Percentiles rank a stretch among this genome's conserved stretches.
These are phyloP conservation scores for Gobius niger DNA, from an alignment of 2,113 vertebrate species.

Conservation along the genomic window DNA sequence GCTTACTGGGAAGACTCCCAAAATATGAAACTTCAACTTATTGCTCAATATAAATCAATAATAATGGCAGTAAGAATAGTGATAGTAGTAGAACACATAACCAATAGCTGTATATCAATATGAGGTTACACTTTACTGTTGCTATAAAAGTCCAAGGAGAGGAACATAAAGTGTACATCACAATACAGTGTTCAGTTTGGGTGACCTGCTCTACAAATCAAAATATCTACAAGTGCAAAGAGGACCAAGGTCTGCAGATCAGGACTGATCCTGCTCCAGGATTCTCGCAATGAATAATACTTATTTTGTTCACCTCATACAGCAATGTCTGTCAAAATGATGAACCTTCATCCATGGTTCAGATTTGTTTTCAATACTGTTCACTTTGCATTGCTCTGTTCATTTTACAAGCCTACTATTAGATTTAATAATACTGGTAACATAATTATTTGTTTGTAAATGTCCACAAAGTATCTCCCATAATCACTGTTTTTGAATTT, in stretches of 20 bases:
- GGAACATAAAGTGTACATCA: conserved; percentile 58
- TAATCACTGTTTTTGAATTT: not conserved
- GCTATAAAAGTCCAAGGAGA: conserved; percentile 55
- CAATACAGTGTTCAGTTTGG: conserved; percentile 53
- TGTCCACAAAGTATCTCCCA: not conserved
- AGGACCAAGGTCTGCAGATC: conserved; percentile 40
- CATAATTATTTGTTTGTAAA: not conserved
- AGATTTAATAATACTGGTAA: not conserved
- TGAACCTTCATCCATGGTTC: not conserved
- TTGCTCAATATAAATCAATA: conserved; percentile 78
- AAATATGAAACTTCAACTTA: conserved; percentile 71
- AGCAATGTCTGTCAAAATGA: not conserved
- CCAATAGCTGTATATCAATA: conserved; percentile 59
- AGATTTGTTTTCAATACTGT: not conserved
- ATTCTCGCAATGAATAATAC: conserved; percentile 23
- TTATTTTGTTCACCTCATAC: conserved; percentile 29
- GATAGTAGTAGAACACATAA: conserved; percentile 61
- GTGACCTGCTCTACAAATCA: conserved; percentile 58
- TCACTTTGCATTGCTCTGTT: not conserved
- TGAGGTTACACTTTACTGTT: conserved; percentile 45
- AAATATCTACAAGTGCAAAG: conserved; percentile 67
- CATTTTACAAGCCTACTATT: not conserved
- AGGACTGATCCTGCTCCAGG: conserved; percentile 28
- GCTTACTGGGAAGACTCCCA: conserved; percentile 57
- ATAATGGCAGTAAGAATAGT: conserved; percentile 63